These are phyloP conservation scores for Tetranychus truncatus DNA, from an alignment of 2,888 invertebrate species.

Conservation along the genomic window DNA sequence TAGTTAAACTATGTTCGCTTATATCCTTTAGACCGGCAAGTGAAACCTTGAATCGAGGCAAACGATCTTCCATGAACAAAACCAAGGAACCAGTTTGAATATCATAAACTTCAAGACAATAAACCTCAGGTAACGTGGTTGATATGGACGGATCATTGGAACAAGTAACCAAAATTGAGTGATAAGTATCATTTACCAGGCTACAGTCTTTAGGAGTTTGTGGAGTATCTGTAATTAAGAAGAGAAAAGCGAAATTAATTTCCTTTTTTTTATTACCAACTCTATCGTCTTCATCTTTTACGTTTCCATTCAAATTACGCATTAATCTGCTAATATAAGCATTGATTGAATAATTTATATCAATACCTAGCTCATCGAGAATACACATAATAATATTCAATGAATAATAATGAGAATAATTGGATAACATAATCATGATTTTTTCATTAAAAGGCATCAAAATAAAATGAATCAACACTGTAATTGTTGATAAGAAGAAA, in stretches of 20 bases:
- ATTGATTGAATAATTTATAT: no score
- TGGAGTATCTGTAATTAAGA: not conserved
- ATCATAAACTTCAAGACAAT: not conserved
- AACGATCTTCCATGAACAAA: not conserved
- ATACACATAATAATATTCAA: no score
- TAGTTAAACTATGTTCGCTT: not conserved
- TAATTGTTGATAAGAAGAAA: no score
- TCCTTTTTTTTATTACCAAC: not conserved
- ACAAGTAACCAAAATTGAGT: not conserved
- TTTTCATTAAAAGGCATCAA: no score
- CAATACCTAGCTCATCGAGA: no score
- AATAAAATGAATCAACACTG: no score
- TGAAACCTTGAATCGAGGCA: not conserved
- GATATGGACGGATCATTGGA: not conserved
- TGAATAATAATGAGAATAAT: no score
- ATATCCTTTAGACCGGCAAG: not conserved
- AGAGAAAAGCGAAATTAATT: not conserved
- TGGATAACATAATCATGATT: no score
- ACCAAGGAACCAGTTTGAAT: not conserved
- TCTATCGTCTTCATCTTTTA: not conserved
- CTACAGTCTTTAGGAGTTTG: conserved; percentile 1
- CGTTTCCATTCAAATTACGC: no score
- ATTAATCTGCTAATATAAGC: no score
- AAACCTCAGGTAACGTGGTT: not conserved
- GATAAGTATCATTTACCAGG: not conserved